phyloP scores from a whole-genome alignment of 1,140 invertebrate species.

The Argopecten irradians region DNA sequence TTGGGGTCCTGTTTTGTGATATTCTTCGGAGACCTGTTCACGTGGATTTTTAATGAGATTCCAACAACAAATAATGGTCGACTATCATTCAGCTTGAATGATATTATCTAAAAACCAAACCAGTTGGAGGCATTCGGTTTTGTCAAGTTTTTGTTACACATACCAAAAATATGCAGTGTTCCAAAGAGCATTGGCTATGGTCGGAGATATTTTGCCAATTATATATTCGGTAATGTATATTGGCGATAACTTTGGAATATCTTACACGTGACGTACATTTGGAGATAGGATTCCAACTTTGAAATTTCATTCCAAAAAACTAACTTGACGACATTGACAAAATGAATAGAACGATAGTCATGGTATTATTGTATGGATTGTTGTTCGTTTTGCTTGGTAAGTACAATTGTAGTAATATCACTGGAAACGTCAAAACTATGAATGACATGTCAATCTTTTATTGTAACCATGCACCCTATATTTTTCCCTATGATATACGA shows the following conservation, averaged over 20 bases:
- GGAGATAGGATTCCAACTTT: neutral
- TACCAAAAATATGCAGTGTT: neutral
- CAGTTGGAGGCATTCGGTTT: neutral
- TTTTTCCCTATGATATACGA: too few species aligned
- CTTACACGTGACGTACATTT: neutral
- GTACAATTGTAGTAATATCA: too few species aligned
- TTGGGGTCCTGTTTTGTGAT: neutral
- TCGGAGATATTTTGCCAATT: neutral
- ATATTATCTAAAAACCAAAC: neutral
- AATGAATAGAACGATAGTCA: too few species aligned
- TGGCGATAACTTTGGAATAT: neutral
- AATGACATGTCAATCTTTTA: too few species aligned
- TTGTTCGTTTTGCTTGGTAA: too few species aligned
- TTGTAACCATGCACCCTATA: too few species aligned
- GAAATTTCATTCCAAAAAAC: too few species aligned
- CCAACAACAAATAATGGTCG: too few species aligned
- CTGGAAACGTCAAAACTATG: too few species aligned
- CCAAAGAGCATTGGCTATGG: neutral
- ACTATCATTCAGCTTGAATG: neutral
- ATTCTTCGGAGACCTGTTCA: neutral
- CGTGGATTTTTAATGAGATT: neutral
- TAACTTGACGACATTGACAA: too few species aligned
- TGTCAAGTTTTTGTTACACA: neutral
- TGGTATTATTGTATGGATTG: too few species aligned
- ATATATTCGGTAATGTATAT: neutral